Evolutionary conservation across 2,113 vertebrate genomes (phyloP), one percentile per base, ranked within the genome.

Genomic region (Psettodes erumei): DNA sequence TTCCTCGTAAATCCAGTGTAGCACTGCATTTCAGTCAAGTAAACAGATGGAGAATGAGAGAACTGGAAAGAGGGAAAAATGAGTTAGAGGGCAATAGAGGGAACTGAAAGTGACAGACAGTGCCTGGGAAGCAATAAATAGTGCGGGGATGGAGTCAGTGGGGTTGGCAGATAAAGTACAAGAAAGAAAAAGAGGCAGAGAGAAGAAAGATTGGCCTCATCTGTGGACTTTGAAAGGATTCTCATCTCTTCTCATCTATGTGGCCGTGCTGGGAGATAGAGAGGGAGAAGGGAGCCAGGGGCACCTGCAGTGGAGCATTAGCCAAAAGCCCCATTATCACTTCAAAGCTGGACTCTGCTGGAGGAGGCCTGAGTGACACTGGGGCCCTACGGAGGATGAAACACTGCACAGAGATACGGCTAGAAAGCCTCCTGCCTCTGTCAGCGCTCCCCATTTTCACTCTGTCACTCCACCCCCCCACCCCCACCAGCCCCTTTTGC

Each of bases 291-390:
- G 62, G 59, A 91, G 77, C 82, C 71, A 47, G 63, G 80, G 85
- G 75, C 89, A 91, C 89, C 91, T 92, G 90, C 88, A 87, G 73
- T 30, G 63, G 71, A 81, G 88, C 76, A 77, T 88, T 86, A 91
- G 65, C 89, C 86, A 83, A 86, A 86, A 88, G 86, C 77, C 30
- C 86, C 63, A 93, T 93, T 91, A 92, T 87, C 87, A 93, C 90
- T 89, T 93, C 91, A 93, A 93, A 93, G 91, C 73, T 64, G 80
- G 80, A 71, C 84, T 79, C 63, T 62, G 75, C 77, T 79, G 59
- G 74, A 85, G 77, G 65, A 88, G 81, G 74, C 77, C 84, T 50
- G 76, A 66, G 81, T 85, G 84, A 91, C 86, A 87, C 71, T 42
- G 69, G 73, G 79, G 84, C 76, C 75, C 84, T 79, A 65, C 23